phyloP scores from a whole-genome alignment of 2,888 invertebrate genomes.

The Nezara viridula region DNA sequence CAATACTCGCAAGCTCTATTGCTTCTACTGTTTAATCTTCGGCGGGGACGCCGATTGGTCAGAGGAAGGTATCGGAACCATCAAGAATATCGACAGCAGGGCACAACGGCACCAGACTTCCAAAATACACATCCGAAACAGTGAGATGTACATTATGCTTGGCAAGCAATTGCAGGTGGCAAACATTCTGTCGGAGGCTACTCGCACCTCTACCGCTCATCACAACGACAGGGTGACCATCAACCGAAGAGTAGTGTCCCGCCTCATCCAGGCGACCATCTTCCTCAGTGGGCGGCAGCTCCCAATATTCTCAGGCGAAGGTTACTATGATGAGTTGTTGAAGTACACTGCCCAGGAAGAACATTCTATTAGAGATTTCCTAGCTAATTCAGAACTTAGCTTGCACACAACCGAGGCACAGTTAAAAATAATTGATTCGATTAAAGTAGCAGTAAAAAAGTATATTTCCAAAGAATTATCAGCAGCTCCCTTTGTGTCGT shows the following conservation, averaged over 20 bases:
- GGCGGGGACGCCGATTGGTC: neutral
- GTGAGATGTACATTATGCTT: neutral
- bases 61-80: neutral
- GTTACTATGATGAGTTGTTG: neutral
- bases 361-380: neutral
- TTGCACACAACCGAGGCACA: neutral
- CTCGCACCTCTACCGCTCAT: neutral
- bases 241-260: neutral
- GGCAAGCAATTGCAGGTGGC: neutral
- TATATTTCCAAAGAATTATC: neutral
- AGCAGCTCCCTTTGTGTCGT: neutral
- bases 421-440: neutral
- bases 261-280: neutral
- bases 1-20: neutral
- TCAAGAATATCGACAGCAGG: neutral
- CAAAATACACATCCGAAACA: neutral
- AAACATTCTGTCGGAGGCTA: neutral
- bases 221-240: neutral
- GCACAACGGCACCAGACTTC: neutral
- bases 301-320: neutral
- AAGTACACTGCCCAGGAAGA: neutral
- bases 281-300: neutral
- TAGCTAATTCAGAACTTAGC: neutral
- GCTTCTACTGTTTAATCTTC: neutral
- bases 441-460: neutral